Evolutionary conservation across 2,888 invertebrate genomes (phyloP).

Genomic region (Phalangium opilio): DNA sequence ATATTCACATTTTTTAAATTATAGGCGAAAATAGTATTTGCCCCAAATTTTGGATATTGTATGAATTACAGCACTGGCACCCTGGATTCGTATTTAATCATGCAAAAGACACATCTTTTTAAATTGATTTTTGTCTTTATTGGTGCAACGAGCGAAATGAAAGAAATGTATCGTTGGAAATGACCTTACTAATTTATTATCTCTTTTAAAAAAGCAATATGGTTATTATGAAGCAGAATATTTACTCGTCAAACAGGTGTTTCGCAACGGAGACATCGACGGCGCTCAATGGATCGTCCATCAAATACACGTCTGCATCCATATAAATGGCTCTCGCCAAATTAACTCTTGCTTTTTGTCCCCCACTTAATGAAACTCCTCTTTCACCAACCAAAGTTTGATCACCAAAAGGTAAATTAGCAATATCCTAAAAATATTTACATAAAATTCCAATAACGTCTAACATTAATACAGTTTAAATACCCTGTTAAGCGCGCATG

Average conservation of each 20-base stretch:
- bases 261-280: conserved; percentile 34
- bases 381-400: conserved; percentile 67
- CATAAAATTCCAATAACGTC: not conserved
- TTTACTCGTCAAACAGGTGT: conserved; percentile 32
- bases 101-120: no score
- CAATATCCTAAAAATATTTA: conserved; percentile 17
- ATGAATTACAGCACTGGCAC: no score
- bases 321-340: conserved; percentile 34
- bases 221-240: no score
- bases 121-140: no score
- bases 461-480: conserved; percentile 2
- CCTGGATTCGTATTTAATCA: no score
- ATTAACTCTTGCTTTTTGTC: conserved; percentile 65
- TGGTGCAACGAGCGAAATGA: no score
- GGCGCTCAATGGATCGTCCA: conserved; percentile 37
- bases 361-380: conserved; percentile 80
- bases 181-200: no score
- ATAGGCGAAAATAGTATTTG: no score
- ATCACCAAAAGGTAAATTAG: conserved; percentile 48
- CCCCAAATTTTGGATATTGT: no score
- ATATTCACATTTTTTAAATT: no score
- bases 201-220: no score
- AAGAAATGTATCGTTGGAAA: no score
- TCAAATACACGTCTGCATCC: conserved; percentile 34
- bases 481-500: conserved; percentile 34